Base-by-base conservation (phyloP, 2,113 vertebrate species). In the Sylvilagus bachmani region DNA sequence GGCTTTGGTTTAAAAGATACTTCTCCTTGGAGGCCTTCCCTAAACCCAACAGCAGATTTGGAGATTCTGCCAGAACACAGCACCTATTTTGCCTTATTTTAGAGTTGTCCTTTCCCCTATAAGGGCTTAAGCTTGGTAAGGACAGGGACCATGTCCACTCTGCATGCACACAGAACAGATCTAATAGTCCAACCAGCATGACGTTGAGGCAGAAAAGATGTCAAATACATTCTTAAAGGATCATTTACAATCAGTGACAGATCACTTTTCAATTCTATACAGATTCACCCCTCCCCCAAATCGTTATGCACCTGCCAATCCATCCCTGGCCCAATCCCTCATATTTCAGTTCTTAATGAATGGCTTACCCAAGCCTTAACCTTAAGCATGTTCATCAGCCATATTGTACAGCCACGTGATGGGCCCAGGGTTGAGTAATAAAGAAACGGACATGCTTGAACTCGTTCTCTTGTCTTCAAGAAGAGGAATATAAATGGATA, bases 251-350 rank as follows among this genome's bases (percentile, higher is more conserved):
- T 89, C 51, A 86, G 25, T 33, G 17, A 91, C 61, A 90, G 36
- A 36, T 96, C 29, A 36, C 31, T 92, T 92, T 53, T 89, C 91
- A 55, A 10, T 88, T 93, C 36, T 79, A 80, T 58, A 61, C 49
- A 81, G 27, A 84, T 38, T 94, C 73, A 89, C 27, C 55, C 55
- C 36, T 66, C 36, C 19, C 29, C n/a, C 93, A 90, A 73, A 24
- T 33, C 95, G 31, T 87, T 85, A 84, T 14, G 4, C 6, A 25
- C 24, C 92, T 82, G 58, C 19, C 55, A 75, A 38, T 69, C 51
- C 67, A n/a, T 22, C 33, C 22, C 27, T 11, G 31, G 11, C 17
- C 22, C 38, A 78, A 74, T 4, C 16, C 27, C 75, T 86, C 33
- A 75, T 12, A 85, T 24, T 82, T 91, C 78, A 85, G n/a, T 88